phyloP scores from a whole-genome alignment of 2,888 invertebrate genomes.

The Metalampra italica region DNA sequence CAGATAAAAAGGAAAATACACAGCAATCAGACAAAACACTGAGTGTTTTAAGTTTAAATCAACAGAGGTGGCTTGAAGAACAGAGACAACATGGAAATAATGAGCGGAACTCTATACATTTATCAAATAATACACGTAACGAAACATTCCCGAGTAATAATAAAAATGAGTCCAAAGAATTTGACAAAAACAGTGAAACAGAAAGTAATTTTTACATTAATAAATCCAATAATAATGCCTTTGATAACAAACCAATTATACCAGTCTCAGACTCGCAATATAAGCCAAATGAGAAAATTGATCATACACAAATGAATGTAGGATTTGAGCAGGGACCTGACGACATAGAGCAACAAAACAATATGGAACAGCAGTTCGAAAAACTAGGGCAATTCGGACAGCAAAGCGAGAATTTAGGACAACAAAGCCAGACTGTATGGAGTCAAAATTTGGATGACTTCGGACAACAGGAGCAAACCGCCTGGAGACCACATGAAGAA shows the following conservation, averaged over 20 bases:
- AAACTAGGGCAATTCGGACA: slow-evolving; percentile 22
- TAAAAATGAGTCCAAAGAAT: background rate
- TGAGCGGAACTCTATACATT: background rate
- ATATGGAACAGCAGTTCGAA: slow-evolving; percentile 10
- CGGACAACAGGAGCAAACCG: slow-evolving; percentile 15
- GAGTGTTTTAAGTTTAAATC: slow-evolving; percentile 10
- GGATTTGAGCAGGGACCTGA: slow-evolving; percentile 5
- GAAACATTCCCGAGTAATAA: background rate
- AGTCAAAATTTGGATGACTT: slow-evolving; percentile 21
- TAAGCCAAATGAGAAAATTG: background rate
- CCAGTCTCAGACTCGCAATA: background rate
- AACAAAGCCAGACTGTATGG: background rate
- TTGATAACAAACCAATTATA: background rate
- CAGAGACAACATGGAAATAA: slow-evolving; percentile 11
- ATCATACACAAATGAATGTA: slow-evolving; percentile 4
- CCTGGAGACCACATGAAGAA: slow-evolving; percentile 5
- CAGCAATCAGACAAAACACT: slow-evolving; percentile 3
- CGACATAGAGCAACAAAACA: slow-evolving; percentile 4
- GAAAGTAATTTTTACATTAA: background rate
- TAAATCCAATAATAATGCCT: background rate
- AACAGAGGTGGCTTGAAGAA: slow-evolving; percentile 14
- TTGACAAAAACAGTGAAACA: background rate
- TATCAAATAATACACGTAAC: background rate
- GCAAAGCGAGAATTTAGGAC: slow-evolving; percentile 16
- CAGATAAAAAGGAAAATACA: background rate